Conservation (phyloP, 2,797 vertebrate genomes). For the Acridotheres tristis region DNA sequence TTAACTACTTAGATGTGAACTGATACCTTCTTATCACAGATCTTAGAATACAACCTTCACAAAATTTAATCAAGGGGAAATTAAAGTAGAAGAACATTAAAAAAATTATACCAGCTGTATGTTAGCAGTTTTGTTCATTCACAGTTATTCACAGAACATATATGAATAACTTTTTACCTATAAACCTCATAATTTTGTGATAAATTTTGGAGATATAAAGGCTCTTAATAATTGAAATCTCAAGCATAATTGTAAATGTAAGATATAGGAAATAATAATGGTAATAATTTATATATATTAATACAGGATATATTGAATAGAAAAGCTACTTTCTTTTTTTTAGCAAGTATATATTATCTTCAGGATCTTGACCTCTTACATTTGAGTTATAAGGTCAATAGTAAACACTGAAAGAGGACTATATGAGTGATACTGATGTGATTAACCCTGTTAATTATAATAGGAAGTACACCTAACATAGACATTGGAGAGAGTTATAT, state of each 20-base stretch:
- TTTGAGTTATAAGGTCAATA: background rate
- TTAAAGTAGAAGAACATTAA: background rate
- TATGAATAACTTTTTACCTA: background rate
- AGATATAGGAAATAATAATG: background rate
- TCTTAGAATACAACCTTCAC: slow-evolving; percentile 16
- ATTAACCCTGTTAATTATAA: background rate
- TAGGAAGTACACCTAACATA: background rate
- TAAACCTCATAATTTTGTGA: background rate
- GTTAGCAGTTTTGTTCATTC: background rate
- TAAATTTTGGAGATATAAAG: background rate
- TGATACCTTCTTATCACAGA: slow-evolving; percentile 15
- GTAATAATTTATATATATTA: background rate
- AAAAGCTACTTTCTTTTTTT: background rate
- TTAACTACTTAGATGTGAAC: slow-evolving; percentile 43
- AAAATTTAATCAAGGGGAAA: slow-evolving; percentile 58
- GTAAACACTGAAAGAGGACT: background rate
- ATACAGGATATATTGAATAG: background rate
- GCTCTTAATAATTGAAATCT: background rate
- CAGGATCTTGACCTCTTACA: background rate
- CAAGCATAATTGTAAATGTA: background rate
- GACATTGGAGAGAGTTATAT: background rate
- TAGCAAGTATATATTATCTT: background rate
- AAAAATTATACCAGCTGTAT: background rate
- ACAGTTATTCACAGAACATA: background rate
- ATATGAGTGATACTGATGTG: background rate